These are phyloP conservation scores for Lates calcarifer DNA, from an alignment of 2,113 vertebrate species.

Conservation along the genomic window DNA sequence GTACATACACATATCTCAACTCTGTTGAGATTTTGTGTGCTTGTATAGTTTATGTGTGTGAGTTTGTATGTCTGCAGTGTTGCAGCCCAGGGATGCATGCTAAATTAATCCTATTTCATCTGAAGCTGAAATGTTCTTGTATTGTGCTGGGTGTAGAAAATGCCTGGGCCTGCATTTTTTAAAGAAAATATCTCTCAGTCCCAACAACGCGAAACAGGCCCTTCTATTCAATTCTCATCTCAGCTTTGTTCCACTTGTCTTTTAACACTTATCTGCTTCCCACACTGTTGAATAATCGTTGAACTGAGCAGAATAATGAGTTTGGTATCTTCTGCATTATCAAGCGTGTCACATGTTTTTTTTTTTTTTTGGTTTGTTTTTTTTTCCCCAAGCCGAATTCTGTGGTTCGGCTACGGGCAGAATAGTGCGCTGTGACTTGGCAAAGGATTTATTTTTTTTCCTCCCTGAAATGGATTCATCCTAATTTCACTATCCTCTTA, in stretches of 20 bases:
- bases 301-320: constrained; percentile 72
- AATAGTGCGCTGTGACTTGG: neutral
- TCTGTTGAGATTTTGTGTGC: constrained; percentile 15
- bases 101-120: constrained; percentile 67
- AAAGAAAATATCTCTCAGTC: constrained; percentile 11
- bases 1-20: constrained; percentile 8
- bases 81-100: constrained; percentile 51
- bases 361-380: neutral
- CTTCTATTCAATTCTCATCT: constrained; percentile 38
- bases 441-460: neutral
- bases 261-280: constrained; percentile 61
- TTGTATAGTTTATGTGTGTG: neutral
- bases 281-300: constrained; percentile 55
- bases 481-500: constrained; percentile 34
- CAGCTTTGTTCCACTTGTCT: constrained; percentile 69
- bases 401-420: neutral
- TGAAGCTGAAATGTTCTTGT: constrained; percentile 42
- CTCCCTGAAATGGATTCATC: constrained; percentile 39
- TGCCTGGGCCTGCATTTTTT: constrained; percentile 27
- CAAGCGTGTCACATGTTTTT: constrained; percentile 35
- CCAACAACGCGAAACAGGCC: constrained; percentile 8
- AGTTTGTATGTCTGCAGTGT: constrained; percentile 34
- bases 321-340: constrained; percentile 69
- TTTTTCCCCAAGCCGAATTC: constrained; percentile 20
- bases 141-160: constrained; percentile 54